phyloP scores from a whole-genome alignment of 1,140 invertebrate genomes.

The Pachypsylla venusta region DNA sequence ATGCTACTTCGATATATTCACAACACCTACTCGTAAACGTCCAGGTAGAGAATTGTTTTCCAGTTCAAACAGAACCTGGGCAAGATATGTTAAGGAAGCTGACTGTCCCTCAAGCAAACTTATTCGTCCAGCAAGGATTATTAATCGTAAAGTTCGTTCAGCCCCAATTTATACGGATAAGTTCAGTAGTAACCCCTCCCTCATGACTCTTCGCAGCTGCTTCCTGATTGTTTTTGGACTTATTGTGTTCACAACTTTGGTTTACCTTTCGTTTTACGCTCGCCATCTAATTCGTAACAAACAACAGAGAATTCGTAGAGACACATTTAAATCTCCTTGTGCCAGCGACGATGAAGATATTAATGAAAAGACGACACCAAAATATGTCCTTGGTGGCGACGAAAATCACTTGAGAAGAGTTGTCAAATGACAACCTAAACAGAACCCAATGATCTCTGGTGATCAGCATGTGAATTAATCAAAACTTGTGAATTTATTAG shows the following conservation, averaged over 20 bases:
- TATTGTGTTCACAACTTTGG: background rate
- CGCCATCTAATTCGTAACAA: background rate
- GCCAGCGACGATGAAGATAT: conserved; percentile 2
- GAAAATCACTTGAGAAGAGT: background rate
- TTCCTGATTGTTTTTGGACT: background rate
- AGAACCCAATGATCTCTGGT: too few species aligned
- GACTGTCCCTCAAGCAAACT: conserved; percentile 36
- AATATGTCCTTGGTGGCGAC: background rate
- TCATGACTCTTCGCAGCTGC: background rate
- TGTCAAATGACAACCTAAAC: background rate
- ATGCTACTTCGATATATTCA: conserved; percentile 45
- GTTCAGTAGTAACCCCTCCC: background rate
- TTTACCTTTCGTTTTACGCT: conserved; percentile 3
- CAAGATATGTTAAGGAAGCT: conserved; percentile 46
- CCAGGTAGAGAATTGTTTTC: conserved; percentile 39
- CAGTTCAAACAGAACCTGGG: conserved; percentile 47
- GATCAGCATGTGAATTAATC: too few species aligned
- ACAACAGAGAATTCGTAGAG: conserved; percentile 6
- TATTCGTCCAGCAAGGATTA: conserved; percentile 12
- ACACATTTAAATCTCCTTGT: conserved; percentile 6
- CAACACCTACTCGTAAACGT: conserved; percentile 35
- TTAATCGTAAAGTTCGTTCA: background rate
- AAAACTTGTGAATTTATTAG: too few species aligned
- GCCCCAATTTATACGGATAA: background rate
- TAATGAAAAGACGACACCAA: background rate